phyloP scores from a whole-genome alignment of 2,797 vertebrate genomes.

The Myotis pilosus region DNA sequence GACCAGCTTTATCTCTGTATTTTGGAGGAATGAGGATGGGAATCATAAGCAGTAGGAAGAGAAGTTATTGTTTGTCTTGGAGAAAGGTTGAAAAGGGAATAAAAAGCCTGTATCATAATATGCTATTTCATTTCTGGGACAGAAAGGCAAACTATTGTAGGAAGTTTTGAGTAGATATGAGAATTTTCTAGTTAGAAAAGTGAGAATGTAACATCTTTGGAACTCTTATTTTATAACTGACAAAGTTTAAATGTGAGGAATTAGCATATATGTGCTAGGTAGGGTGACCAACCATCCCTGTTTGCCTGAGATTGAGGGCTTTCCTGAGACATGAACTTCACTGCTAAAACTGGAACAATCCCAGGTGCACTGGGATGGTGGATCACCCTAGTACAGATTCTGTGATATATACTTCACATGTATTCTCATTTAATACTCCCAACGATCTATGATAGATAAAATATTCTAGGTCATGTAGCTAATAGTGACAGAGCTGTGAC shows the following conservation, averaged over 20 bases:
- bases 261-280: neutral
- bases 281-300: neutral
- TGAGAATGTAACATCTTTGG: neutral
- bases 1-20: neutral
- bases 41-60: slow-evolving; percentile 33
- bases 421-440: slow-evolving; percentile 34
- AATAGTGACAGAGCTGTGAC: neutral
- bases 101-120: neutral
- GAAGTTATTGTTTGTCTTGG: slow-evolving; percentile 1
- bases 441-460: neutral
- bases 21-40: neutral
- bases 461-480: slow-evolving; percentile 37
- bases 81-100: slow-evolving; percentile 28
- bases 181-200: slow-evolving; percentile 43
- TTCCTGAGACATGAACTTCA: slow-evolving; percentile 24
- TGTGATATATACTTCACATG: neutral
- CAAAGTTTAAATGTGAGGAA: neutral
- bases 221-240: slow-evolving; percentile 35
- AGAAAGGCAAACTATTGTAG: slow-evolving; percentile 31
- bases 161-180: neutral
- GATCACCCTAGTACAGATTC: slow-evolving; percentile 3
- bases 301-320: neutral
- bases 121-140: slow-evolving; percentile 27
- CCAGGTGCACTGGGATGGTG: neutral
- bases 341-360: slow-evolving; percentile 5